Evolutionary conservation across 2,797 vertebrate genomes (phyloP).

Genomic region (Artibeus jamaicensis): DNA sequence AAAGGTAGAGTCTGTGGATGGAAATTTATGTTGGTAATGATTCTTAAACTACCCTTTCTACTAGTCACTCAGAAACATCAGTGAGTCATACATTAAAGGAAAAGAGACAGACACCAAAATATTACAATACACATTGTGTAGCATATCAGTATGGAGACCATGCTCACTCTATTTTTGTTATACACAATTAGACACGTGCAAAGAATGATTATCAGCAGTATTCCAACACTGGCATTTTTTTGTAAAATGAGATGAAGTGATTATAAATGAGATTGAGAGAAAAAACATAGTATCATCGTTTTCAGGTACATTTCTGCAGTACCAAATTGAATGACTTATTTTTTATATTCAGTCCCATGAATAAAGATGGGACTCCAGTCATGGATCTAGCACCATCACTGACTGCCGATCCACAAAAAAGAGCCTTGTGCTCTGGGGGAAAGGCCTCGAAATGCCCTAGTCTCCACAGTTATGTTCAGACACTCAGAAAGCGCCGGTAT

Average conservation of each 20-base stretch:
- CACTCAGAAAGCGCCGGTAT: not conserved
- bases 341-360: not conserved
- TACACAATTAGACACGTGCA: not conserved
- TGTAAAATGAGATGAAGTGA: conserved; percentile 13
- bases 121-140: not conserved
- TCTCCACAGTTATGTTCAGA: not conserved
- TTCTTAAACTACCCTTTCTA: conserved; percentile 33
- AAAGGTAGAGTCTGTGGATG: conserved; percentile 35
- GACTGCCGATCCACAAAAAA: not conserved
- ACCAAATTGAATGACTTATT: conserved; percentile 20
- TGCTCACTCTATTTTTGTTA: not conserved
- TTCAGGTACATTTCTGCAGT: not conserved
- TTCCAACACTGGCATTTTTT: not conserved
- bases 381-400: not conserved
- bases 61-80: not conserved
- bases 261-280: not conserved
- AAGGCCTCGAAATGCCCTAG: not conserved
- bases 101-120: not conserved
- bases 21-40: conserved; percentile 32
- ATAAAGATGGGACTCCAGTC: not conserved
- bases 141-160: not conserved
- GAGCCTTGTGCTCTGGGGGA: not conserved
- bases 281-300: not conserved
- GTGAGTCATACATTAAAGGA: not conserved
- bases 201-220: conserved; percentile 5